Percentiles rank a stretch among this genome's conserved stretches.
Evolutionary conservation across 2,888 invertebrate genomes (phyloP).

Genomic region (Heliconius hortense): DNA sequence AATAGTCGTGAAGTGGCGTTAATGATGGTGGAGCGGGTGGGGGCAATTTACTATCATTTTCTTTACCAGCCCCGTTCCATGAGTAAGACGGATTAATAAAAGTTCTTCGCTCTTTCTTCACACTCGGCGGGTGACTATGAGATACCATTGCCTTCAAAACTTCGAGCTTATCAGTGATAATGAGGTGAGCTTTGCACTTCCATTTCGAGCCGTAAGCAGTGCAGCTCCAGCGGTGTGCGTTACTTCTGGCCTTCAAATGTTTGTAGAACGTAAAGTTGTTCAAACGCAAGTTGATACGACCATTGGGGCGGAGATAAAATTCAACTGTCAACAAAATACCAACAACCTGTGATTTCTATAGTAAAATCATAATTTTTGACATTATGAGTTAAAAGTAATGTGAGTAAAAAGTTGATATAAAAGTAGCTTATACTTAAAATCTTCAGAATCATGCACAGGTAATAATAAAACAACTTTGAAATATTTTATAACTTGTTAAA

Average conservation of each 20-base stretch:
- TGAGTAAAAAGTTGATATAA: not conserved
- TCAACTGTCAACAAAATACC: conserved; percentile 51
- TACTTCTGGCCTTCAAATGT: conserved; percentile 66
- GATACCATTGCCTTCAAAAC: conserved; percentile 65
- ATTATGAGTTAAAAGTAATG: not conserved
- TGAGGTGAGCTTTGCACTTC: conserved; percentile 71
- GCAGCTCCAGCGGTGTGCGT: conserved; percentile 73
- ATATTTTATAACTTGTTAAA: not conserved
- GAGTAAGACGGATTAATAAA: conserved; percentile 38
- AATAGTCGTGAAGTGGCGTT: conserved; percentile 63
- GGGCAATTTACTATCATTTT: conserved; percentile 39
- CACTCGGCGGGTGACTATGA: conserved; percentile 65
- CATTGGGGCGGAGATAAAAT: conserved; percentile 70
- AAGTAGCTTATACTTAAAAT: not conserved
- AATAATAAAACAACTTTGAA: conserved; percentile 2
- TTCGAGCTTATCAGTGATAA: conserved; percentile 69
- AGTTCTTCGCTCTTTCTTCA: conserved; percentile 49
- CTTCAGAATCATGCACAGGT: not conserved
- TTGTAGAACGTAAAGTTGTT: conserved; percentile 74
- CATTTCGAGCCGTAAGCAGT: conserved; percentile 70
- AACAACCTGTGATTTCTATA: conserved; percentile 11
- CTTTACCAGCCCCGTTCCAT: conserved; percentile 43
- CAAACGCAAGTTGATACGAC: conserved; percentile 68
- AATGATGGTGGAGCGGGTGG: conserved; percentile 46
- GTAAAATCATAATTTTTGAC: not conserved